Base-by-base conservation (phyloP, 2,113 vertebrate species). In the Pterocles burchelli region DNA sequence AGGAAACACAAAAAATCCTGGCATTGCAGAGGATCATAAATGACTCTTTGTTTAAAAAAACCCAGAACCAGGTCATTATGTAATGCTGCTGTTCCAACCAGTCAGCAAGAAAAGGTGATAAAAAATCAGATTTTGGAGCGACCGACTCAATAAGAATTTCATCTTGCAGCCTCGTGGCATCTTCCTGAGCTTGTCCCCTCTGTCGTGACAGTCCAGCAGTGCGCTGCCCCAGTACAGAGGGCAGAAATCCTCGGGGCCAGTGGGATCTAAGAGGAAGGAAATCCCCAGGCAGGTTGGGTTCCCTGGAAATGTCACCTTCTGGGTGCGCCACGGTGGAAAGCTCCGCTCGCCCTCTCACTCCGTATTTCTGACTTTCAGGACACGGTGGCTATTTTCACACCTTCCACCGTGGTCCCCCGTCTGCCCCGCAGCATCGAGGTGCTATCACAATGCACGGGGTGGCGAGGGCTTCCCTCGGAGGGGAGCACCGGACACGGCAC, bases 281-380 rank as follows among this genome's bases (percentile, higher is more conserved):
- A 34, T 45, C 9, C 3, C 5, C 41, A 41, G 73, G 38, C 29
- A 31, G 52, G 17, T 24, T 9, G 43, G 68, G 33, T n/a, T 38
- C 52, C 25, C 6, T 49, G 67, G 46, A 38, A 90, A 81, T 3
- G 4, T 21, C 72, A 5, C 0, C 0, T 8, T 20, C 57, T n/a
- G 58, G n/a, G 43, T 10, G 57, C 34, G 46, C 14, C 31, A 2
- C 11, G 15, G 41, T 4, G 34, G 3, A 5, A 51, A 26, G 17
- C 20, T 25, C 55, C 0, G 0, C 14, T 11, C 17, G 22, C 25
- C 33, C n/a, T 21, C 46, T 17, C 1, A 1, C 34, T 34, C 15
- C 46, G 2, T 5, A 4, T 24, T 7, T 29, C 19, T 5, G 11
- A 28, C 6, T 2, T 5, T 18, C 4, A 28, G 15, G 57, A 28